A percentile compares a stretch with the other conserved stretches of the same genome.
These are phyloP conservation scores for Poicephalus gulielmi DNA, from an alignment of 2,113 vertebrate species.

Conservation along the genomic window DNA sequence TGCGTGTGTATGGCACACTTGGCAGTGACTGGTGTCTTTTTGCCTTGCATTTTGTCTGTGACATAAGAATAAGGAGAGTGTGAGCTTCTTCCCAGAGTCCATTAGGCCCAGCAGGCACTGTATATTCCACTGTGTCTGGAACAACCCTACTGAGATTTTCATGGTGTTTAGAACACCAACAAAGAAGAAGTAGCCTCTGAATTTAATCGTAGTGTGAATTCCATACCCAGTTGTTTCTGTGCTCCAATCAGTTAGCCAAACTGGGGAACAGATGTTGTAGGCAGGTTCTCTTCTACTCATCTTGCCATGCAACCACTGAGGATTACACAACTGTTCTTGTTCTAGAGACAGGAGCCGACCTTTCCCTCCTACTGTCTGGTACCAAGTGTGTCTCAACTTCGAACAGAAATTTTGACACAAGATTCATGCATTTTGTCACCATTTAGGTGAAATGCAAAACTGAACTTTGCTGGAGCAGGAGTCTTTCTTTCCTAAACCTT, in stretches of 20 bases:
- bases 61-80: rapidly evolving
- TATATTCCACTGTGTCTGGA: background rate
- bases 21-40: background rate
- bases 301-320: background rate
- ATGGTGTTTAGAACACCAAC: background rate
- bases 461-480: background rate
- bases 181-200: background rate
- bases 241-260: background rate
- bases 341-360: background rate
- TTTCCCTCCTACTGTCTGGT: slow-evolving; percentile 39
- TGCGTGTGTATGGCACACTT: background rate
- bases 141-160: background rate
- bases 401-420: slow-evolving; percentile 9
- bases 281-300: background rate
- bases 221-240: background rate
- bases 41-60: background rate
- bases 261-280: background rate
- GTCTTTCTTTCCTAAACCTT: background rate
- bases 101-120: background rate
- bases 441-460: slow-evolving; percentile 2
- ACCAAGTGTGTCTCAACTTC: slow-evolving; percentile 22
- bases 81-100: background rate
- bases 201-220: background rate
- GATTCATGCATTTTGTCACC: background rate
- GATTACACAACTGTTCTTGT: slow-evolving; percentile 27